phyloP scores from a whole-genome alignment of 2,113 vertebrate species.

The Turdus rufiventris region DNA sequence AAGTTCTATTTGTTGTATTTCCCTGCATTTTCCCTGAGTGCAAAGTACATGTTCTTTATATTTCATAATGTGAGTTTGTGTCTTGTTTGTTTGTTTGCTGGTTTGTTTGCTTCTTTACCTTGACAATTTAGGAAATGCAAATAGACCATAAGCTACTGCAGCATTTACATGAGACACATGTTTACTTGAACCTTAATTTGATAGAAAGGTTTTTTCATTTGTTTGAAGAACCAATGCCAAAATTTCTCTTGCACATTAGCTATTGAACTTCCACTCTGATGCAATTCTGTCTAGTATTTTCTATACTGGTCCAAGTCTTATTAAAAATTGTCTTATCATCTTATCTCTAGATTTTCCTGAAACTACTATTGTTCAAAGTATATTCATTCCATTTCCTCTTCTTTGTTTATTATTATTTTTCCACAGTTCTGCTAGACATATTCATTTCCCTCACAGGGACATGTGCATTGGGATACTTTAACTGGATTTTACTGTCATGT shows the following conservation, averaged over 20 bases:
- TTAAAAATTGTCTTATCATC: neutral
- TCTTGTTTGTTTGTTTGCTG: neutral
- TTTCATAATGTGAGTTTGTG: neutral
- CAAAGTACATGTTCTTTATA: neutral
- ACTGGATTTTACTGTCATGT: neutral
- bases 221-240: neutral
- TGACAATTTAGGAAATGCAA: neutral
- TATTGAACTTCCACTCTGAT: neutral
- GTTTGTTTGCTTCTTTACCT: neutral
- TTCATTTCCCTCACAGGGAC: neutral
- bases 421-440: neutral
- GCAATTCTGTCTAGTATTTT: neutral
- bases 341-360: neutral
- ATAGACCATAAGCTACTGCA: neutral
- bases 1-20: neutral
- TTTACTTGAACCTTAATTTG: neutral
- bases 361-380: neutral
- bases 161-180: neutral
- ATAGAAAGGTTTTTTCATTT: neutral
- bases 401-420: neutral
- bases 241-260: neutral
- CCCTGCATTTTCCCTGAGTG: neutral
- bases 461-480: neutral
- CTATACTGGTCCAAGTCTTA: neutral
- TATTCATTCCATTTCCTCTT: neutral